Percentiles rank a stretch among this genome's conserved stretches.
Evolutionary conservation across 30 jellyfish, hydroid and myxozoan species (phyloP).

Genomic region (Hydractinia echinata): DNA sequence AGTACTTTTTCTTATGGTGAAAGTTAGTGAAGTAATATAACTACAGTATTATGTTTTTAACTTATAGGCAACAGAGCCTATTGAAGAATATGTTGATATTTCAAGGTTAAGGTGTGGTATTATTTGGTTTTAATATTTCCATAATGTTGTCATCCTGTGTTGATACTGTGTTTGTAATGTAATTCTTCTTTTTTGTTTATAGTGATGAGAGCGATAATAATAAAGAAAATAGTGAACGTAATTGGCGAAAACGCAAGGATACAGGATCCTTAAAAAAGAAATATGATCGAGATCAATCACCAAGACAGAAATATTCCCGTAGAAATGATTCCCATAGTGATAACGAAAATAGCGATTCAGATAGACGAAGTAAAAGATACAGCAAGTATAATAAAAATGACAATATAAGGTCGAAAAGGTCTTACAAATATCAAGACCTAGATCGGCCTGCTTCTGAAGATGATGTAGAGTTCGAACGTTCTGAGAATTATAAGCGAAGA

Average conservation of each 20-base stretch:
- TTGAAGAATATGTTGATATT: too few relatives aligned
- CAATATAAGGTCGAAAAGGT: background rate
- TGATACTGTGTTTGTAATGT: too few relatives aligned
- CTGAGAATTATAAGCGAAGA: too few relatives aligned
- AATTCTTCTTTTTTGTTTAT: background rate
- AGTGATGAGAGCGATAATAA: constrained; percentile 2
- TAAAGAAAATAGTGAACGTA: constrained; percentile 7
- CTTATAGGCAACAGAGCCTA: too few relatives aligned
- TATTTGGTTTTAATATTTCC: too few relatives aligned
- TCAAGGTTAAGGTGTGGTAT: too few relatives aligned
- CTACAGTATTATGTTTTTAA: too few relatives aligned
- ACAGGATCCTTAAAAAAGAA: background rate
- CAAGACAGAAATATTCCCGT: constrained; percentile 5
- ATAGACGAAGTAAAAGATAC: background rate
- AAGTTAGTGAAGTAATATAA: too few relatives aligned
- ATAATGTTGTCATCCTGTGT: too few relatives aligned
- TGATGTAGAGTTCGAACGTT: background rate
- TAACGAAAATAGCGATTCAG: background rate
- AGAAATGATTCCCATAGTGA: background rate
- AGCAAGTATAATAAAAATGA: background rate
- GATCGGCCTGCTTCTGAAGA: constrained; percentile 6
- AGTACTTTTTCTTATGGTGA: too few relatives aligned
- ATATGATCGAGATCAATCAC: background rate
- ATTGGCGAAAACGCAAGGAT: constrained; percentile 15
- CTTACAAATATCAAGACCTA: background rate